These are phyloP conservation scores for Gryllus longicercus DNA, from an alignment of 2,888 invertebrate genomes.

Conservation along the genomic window DNA sequence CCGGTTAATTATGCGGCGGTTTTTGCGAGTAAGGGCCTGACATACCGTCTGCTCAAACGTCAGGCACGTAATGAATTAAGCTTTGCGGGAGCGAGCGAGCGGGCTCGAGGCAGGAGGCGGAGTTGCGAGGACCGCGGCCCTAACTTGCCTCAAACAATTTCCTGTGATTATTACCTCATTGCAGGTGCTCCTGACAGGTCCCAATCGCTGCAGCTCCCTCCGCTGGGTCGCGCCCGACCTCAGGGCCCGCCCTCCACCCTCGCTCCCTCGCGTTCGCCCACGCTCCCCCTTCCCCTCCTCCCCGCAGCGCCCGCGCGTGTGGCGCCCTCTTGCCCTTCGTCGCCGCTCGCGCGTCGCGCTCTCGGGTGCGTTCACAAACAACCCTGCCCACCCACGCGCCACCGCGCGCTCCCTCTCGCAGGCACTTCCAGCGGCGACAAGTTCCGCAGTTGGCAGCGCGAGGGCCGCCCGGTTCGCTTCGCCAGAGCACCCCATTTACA, in stretches of 20 bases:
- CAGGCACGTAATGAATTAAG: slow-evolving; percentile 37
- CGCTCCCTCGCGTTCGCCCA: too few species aligned
- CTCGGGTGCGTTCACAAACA: too few species aligned
- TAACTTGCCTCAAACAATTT: slow-evolving; percentile 36
- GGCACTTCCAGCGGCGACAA: too few species aligned
- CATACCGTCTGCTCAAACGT: slow-evolving; percentile 32
- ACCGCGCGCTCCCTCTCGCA: too few species aligned
- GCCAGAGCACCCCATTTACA: too few species aligned
- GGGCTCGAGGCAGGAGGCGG: background rate
- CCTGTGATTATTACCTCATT: slow-evolving; percentile 37
- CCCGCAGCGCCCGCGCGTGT: too few species aligned
- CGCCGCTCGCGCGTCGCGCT: too few species aligned
- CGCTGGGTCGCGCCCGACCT: slow-evolving; percentile 20
- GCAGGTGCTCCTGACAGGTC: slow-evolving; percentile 36
- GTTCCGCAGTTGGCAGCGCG: too few species aligned
- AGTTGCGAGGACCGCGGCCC: slow-evolving; percentile 11
- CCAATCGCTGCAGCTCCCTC: slow-evolving; percentile 20
- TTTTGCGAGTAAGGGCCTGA: slow-evolving; percentile 27
- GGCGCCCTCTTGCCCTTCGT: too few species aligned
- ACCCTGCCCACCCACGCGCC: too few species aligned
- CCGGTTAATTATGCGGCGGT: slow-evolving; percentile 36
- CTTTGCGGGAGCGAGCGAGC: slow-evolving; percentile 24
- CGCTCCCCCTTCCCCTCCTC: too few species aligned
- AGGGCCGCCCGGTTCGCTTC: too few species aligned
- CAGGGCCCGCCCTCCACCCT: background rate